Evolutionary conservation across 2,113 vertebrate genomes (phyloP).

Genomic region (Stegostoma tigrinum): DNA sequence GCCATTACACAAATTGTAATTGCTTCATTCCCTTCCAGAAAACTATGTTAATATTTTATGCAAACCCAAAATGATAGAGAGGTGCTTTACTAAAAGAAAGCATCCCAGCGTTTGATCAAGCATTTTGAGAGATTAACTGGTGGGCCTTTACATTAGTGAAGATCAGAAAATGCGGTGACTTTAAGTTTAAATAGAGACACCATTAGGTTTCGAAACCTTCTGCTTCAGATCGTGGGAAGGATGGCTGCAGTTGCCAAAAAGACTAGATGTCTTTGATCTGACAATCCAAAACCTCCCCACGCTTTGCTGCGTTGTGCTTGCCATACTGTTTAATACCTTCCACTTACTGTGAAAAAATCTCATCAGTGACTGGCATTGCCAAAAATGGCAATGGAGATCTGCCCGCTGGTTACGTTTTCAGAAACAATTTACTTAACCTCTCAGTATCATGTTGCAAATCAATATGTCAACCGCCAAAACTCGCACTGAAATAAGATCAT

Average conservation of each 20-base stretch:
- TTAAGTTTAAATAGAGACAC: conserved; percentile 3
- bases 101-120: background rate
- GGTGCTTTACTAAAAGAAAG: background rate
- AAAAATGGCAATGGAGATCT: conserved; percentile 33
- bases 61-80: background rate
- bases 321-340: conserved; percentile 27
- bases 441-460: conserved; percentile 33
- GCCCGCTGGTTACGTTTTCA: conserved; percentile 26
- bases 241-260: conserved; percentile 28
- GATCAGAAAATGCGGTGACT: background rate
- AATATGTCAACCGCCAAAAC: conserved; percentile 35
- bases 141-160: background rate
- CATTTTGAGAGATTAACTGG: background rate
- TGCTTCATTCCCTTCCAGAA: background rate
- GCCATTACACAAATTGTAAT: background rate
- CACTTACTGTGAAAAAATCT: conserved; percentile 30
- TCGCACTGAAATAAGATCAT: conserved; percentile 30
- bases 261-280: conserved; percentile 22
- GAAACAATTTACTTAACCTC: conserved; percentile 32
- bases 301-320: conserved; percentile 22
- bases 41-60: background rate
- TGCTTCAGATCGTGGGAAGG: conserved; percentile 18
- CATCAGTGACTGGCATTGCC: background rate
- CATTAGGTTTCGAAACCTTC: conserved; percentile 26
- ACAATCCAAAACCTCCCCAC: conserved; percentile 16